Evolutionary conservation across 2,888 invertebrate species (phyloP), one percentile per base, ranked within the genome.

Genomic region (Cybosia mesomella): DNA sequence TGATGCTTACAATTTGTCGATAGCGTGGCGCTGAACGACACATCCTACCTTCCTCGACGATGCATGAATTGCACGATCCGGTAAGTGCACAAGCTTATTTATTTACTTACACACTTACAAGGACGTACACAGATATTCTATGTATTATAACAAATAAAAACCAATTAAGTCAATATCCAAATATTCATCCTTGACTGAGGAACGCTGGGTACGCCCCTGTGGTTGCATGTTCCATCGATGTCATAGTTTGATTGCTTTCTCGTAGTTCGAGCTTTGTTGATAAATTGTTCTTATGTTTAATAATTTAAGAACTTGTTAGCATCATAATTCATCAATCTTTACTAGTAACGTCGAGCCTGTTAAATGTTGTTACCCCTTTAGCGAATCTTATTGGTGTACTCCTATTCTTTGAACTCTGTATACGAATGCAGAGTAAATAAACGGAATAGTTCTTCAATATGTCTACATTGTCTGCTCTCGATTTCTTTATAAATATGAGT

Each of bases 51-150:
- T 94, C 95, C 76, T 94, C 95, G 82, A 95, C 95, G 84, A 95
- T 95, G 92, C 95, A 96, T 91, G 95, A 95, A 83, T 91, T 95
- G 88, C 95, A 95, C 88, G 95, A 95, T 78, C 93, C 95, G 95
- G 96, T 95, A 90, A 95, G 95, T 95, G 90, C 89, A 88, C 86
- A 67, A 68, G 85, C 86, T 71, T 75, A 72, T 68, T 74, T 73
- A 76, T 71, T 68, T 70, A 70, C 62, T 68, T 61, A 60, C 64
- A 68, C 70, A 71, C 63, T 72, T 67, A 77, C 77, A 73, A 70
- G 80, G 80, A 77, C 75, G 80, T 81, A 81, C 74, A 76, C 81
- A 79, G 81, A 81, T 80, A 68, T 71, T 74, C 70, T 75, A 69
- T 62, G 66, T 59, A 53, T 53, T 63, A 22, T n/a, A 32, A 10